Evolutionary conservation across 2,113 vertebrate species (phyloP), one percentile per base, ranked within the genome.

Genomic region (Sander vitreus): DNA sequence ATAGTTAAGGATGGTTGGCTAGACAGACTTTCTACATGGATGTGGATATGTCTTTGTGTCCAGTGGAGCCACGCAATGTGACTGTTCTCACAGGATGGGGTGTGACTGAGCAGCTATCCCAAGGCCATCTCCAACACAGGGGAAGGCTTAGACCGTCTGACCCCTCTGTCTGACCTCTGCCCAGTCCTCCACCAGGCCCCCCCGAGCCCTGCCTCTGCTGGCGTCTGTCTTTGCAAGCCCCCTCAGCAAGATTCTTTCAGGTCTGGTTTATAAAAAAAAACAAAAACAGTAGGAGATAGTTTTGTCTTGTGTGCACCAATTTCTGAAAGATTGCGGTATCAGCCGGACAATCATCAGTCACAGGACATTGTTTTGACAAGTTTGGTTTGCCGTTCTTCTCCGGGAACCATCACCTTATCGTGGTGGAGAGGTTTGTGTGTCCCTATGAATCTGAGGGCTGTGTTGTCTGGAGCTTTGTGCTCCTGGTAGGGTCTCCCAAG

Each of bases 21-120:
- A 25, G 45, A 66, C 84, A 85, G 72, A 69, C 80, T 64, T 68
- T 68, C 54, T 65, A 54, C 65, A 19, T 73, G 43, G n/a, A n/a
- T 36, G 55, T 68, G 64, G 19, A 25, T 65, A 45, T 75, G 63
- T 81, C 13, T 73, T 39, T 73, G 59, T 76, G 68, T 85, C 60
- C 76, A 60, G 85, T 86, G 83, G 88, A 91, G 74, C 83, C 30
- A 5, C 30, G 45, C 67, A 27, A 58, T 68, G 69, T 5, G 60
- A 48, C 30, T 18, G 83, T 94, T 93, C 93, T 93, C 89, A 93
- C 86, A 86, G 89, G 83, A 78, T 53, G 67, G 86, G 76, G 59
- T 80, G 72, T 76, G 87, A 78, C 80, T 83, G 81, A 70, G 30
- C 87, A 90, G 77, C 79, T 85, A 79, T 74, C 90, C 89, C 51